phyloP scores from a whole-genome alignment of 92 coral and sea anemone species.

The Porites divaricata region DNA sequence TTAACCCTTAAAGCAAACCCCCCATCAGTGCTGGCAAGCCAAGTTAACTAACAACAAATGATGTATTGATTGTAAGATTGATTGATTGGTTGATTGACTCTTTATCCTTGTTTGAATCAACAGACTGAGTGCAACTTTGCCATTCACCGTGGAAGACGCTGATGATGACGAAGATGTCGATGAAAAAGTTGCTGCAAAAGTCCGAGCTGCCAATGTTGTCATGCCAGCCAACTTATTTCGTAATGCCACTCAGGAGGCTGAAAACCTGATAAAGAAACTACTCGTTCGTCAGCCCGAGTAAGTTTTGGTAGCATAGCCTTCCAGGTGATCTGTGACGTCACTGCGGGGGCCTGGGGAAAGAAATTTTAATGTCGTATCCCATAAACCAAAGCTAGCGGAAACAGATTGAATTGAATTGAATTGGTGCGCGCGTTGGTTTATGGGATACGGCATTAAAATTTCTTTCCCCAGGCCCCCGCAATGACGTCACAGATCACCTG shows the following conservation, averaged over 20 bases:
- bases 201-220: slow-evolving; percentile 61
- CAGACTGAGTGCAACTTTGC: slow-evolving; percentile 83
- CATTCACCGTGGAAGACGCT: slow-evolving; percentile 78
- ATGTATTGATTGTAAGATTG: not conserved
- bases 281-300: slow-evolving; percentile 86
- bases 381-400: no score
- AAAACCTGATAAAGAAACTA: slow-evolving; percentile 64
- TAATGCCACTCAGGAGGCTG: slow-evolving; percentile 68
- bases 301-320: slow-evolving; percentile 12
- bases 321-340: no score
- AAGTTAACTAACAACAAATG: not conserved
- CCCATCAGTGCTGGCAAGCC: no score
- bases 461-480: no score
- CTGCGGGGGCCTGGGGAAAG: no score
- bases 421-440: no score
- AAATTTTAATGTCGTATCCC: no score
- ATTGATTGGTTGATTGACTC: not conserved
- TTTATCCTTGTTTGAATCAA: not conserved
- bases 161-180: slow-evolving; percentile 75
- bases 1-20: no score
- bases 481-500: no score
- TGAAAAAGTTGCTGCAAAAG: slow-evolving; percentile 68
- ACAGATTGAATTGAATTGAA: no score
- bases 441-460: no score
- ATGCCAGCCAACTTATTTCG: slow-evolving; percentile 67